Base-by-base conservation (phyloP, 2,113 vertebrate species). In the Dromaius novaehollandiae region DNA sequence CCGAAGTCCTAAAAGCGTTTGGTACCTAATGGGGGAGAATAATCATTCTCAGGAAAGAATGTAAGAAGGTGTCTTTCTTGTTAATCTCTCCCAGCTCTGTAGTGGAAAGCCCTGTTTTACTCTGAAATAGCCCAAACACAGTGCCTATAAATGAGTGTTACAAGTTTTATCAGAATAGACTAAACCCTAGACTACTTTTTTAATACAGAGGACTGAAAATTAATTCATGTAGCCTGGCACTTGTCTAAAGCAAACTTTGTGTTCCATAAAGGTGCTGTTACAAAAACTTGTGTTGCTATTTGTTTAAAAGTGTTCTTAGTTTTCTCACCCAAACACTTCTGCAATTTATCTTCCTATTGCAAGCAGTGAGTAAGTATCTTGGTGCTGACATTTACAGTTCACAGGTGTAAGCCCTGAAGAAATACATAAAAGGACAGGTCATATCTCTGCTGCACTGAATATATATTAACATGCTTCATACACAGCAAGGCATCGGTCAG, bases 191-290 rank as follows among this genome's bases (percentile, higher is more conserved):
- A 96, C 80, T 77, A 78, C 56, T 93, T 55, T 88, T 73, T 73
- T 96, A 83, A 79, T 80, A 13, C 30, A 84, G 78, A 89, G 56
- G 90, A 91, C 95, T 95, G 86, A 91, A 95, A 96, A 30, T 68
- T 38, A 63, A 75, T 79, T 94, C 42, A 36, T 93, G 91, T 95
- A 91, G 86, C 61, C 68, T 90, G 93, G 74, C 92, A 83, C 76
- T 91, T 91, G 86, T 91, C 74, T 84, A 36, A 83, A 89, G 88
- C 81, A 91, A 68, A 81, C 76, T 58, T 68, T 60, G 68, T 93
- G 64, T 91, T 88, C 86, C 88, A 93, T 96, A 95, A 95, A 96
- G 76, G 92, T 93, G 94, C 93, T 96, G 70, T 91, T 96, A 64
- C 0, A 0, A 80, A 89, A 79, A 53, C 63, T 73, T 0, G 36